phyloP scores from a whole-genome alignment of 2,888 invertebrate species.

The Phytoseiulus persimilis region DNA sequence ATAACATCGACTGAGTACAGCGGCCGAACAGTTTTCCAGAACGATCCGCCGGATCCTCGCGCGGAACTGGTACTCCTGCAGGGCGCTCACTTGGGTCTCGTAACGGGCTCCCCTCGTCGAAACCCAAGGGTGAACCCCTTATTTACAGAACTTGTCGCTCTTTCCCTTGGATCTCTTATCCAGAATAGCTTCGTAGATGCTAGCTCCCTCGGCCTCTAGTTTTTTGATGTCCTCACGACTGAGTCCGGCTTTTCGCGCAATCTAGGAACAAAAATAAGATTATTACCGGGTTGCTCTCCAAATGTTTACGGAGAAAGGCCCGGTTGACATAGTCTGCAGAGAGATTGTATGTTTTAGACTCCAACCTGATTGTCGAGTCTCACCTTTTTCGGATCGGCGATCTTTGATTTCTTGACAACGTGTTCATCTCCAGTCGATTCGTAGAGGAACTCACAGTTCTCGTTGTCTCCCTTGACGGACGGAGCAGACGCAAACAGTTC shows the following conservation, averaged over 20 bases:
- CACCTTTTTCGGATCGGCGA: conserved; percentile 18
- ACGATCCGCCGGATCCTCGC: no score
- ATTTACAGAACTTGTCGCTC: conserved; percentile 33
- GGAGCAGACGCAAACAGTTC: conserved; percentile 14
- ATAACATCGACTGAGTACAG: no score
- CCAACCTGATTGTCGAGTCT: neutral
- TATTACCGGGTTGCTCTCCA: no score
- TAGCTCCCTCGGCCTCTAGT: conserved; percentile 7
- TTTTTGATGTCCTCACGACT: conserved; percentile 6
- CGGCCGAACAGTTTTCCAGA: no score
- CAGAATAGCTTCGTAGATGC: conserved; percentile 19
- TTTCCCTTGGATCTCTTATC: conserved; percentile 24
- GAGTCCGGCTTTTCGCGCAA: conserved; percentile 14
- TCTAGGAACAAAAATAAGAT: neutral
- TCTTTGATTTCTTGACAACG: conserved; percentile 8
- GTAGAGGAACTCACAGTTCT: conserved; percentile 14
- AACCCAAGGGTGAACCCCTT: no score
- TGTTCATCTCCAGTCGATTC: neutral
- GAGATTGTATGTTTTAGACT: neutral
- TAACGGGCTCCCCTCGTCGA: no score
- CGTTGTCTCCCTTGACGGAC: conserved; percentile 22
- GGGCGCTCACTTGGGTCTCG: no score
- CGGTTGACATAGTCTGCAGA: neutral
- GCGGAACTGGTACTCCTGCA: no score
- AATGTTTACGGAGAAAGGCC: no score